Evolutionary conservation across 23 tunicate species (phyloP).

Genomic region (Styela clava): DNA sequence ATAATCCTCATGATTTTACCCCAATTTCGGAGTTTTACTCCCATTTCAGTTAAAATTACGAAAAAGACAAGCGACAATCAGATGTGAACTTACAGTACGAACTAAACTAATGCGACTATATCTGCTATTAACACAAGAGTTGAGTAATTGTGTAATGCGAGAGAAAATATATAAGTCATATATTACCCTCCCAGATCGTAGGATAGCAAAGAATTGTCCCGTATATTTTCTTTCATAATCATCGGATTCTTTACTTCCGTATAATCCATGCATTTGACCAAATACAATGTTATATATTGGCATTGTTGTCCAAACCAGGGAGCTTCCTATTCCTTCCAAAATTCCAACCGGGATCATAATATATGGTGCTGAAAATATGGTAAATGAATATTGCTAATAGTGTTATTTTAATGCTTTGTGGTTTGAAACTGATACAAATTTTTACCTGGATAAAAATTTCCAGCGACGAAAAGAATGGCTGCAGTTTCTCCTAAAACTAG

Average conservation of each 20-base stretch:
- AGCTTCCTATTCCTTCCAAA: conserved; percentile 47
- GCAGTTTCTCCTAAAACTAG: background rate
- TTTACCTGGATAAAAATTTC: background rate
- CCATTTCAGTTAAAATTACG: too few relatives aligned
- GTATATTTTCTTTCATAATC: conserved; percentile 22
- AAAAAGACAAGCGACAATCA: too few relatives aligned
- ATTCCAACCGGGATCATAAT: conserved; percentile 55
- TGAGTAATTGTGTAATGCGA: too few relatives aligned
- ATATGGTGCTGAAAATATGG: conserved; percentile 32
- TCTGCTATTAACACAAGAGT: too few relatives aligned
- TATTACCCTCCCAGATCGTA: conserved; percentile 43
- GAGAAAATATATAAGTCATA: too few relatives aligned
- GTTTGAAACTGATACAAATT: too few relatives aligned
- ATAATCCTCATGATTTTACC: too few relatives aligned
- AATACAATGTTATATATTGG: conserved; percentile 34
- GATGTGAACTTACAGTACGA: too few relatives aligned
- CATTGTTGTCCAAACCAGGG: conserved; percentile 63
- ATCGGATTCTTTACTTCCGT: background rate
- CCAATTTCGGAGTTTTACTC: too few relatives aligned
- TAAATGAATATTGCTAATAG: too few relatives aligned
- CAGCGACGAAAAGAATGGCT: background rate
- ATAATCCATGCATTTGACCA: conserved; percentile 30
- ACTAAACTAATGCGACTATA: too few relatives aligned
- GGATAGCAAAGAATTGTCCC: conserved; percentile 39
- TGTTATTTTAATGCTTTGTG: too few relatives aligned